Conservation (phyloP, 2,113 vertebrate genomes). For the Apaloderma vittatum region DNA sequence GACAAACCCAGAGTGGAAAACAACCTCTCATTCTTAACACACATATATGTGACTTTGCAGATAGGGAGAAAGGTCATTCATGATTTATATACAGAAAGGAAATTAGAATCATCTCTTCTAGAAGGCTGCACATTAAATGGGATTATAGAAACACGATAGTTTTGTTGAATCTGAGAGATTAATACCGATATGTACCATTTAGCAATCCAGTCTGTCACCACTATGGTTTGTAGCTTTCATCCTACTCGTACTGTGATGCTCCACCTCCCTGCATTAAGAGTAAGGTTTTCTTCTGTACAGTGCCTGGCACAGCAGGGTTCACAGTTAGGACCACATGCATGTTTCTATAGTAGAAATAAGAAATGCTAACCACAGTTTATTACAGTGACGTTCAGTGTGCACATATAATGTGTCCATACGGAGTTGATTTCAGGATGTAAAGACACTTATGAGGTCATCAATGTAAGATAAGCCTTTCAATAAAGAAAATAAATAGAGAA, state of each 20-base stretch:
- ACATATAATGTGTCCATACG: constrained; percentile 46
- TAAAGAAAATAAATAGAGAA: background rate
- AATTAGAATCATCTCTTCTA: constrained; percentile 3
- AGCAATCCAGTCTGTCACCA: background rate
- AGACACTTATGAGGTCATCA: background rate
- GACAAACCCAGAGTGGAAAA: background rate
- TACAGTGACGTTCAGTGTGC: constrained; percentile 11
- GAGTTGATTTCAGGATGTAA: background rate
- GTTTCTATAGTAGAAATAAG: constrained; percentile 6
- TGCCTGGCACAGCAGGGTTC: background rate
- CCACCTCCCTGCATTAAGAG: background rate
- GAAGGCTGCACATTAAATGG: background rate
- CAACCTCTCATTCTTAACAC: background rate
- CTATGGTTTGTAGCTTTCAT: background rate
- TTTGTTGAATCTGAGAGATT: background rate
- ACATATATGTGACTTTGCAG: background rate
- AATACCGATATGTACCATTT: background rate
- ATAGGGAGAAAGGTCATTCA: background rate
- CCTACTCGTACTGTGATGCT: background rate
- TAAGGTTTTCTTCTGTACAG: background rate
- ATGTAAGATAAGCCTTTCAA: background rate
- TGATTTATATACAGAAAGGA: constrained; percentile 17
- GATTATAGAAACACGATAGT: background rate
- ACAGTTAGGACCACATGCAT: background rate
- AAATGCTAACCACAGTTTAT: background rate